Conservation (phyloP, 2,113 vertebrate species). For the Enhydra lutris region DNA sequence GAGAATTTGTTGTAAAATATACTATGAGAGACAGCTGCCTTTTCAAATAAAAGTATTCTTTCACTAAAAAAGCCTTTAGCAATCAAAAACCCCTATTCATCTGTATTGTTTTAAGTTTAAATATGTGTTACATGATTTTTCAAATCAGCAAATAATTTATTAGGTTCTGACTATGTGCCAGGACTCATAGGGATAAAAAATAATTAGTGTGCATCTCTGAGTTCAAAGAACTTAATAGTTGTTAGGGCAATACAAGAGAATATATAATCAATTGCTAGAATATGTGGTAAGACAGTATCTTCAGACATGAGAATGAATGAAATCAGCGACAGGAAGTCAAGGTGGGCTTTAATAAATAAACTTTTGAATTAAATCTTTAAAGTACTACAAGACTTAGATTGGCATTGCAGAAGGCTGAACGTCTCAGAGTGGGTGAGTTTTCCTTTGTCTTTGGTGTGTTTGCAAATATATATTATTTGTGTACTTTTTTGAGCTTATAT, state of each 20-base stretch:
- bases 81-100: not conserved
- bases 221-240: not conserved
- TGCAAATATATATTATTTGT: conserved; percentile 19
- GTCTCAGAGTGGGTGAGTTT: conserved; percentile 55
- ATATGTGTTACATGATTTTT: conserved; percentile 19
- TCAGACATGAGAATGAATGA: conserved; percentile 37
- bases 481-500: conserved; percentile 26
- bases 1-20: conserved; percentile 17
- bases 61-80: not conserved
- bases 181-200: not conserved
- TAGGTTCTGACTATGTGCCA: not conserved
- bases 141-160: conserved; percentile 31
- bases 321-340: not conserved
- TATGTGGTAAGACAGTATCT: not conserved
- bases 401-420: not conserved
- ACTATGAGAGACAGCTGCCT: not conserved
- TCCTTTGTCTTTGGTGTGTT: conserved; percentile 44
- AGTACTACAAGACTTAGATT: not conserved
- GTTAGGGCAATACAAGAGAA: not conserved
- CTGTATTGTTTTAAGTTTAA: conserved; percentile 25
- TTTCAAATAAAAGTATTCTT: conserved; percentile 28
- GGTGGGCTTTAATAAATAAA: not conserved
- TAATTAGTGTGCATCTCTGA: conserved; percentile 31
- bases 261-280: not conserved
- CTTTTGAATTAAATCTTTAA: not conserved